These are phyloP conservation scores for Tichodroma muraria DNA, from an alignment of 2,113 vertebrate species.

Conservation along the genomic window DNA sequence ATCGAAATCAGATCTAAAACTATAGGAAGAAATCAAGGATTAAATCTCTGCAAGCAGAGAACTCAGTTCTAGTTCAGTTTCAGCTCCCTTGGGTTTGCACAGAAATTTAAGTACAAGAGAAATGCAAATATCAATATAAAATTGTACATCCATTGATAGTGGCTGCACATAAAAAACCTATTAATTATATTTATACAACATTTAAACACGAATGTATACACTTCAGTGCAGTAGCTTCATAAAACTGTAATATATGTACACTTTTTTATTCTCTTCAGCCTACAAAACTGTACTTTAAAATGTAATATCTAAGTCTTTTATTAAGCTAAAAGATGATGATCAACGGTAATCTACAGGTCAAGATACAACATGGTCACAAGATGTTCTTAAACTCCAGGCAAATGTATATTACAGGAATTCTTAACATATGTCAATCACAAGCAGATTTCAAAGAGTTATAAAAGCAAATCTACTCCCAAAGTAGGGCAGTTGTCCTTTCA, in stretches of 20 bases:
- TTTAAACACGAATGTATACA: background rate
- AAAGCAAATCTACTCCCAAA: background rate
- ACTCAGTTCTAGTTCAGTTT: background rate
- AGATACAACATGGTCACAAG: background rate
- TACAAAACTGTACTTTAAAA: background rate
- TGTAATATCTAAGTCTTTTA: background rate
- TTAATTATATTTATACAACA: background rate
- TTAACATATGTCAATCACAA: background rate
- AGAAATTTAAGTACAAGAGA: background rate
- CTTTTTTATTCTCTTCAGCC: background rate
- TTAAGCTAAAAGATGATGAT: background rate
- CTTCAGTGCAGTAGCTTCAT: background rate
- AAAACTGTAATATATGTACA: background rate
- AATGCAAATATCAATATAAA: background rate
- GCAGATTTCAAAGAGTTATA: background rate
- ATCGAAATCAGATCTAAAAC: background rate
- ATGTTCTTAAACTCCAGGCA: background rate
- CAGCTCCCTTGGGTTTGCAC: background rate
- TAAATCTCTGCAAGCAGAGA: background rate
- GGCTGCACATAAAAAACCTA: background rate
- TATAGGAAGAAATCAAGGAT: background rate
- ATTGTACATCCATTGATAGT: background rate
- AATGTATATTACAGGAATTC: background rate
- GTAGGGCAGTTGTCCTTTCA: background rate
- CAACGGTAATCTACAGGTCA: background rate